These are phyloP conservation scores for Ecliptopera silaceata DNA, from an alignment of 2,888 invertebrate genomes.

Conservation along the genomic window DNA sequence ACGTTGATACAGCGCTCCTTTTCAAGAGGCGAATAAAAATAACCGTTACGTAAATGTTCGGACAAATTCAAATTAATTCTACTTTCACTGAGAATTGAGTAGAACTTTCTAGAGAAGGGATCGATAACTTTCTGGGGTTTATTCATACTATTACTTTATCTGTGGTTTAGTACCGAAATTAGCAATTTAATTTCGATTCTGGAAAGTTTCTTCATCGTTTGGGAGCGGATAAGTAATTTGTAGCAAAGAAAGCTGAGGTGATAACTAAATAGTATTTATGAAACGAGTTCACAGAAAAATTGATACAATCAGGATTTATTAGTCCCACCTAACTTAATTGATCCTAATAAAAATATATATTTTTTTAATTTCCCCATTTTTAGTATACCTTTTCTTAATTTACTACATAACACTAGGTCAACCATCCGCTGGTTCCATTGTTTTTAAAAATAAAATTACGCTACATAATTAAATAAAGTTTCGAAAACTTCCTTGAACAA, in stretches of 20 bases:
- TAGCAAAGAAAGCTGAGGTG: conserved; percentile 44
- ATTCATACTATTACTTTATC: conserved; percentile 41
- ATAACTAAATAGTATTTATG: not conserved
- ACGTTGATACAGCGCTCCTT: conserved; percentile 9
- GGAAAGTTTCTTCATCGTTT: conserved; percentile 62
- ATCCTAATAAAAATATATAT: no score
- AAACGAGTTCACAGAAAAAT: not conserved
- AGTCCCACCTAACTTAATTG: no score
- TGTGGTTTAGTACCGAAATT: conserved; percentile 60
- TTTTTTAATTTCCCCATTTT: no score
- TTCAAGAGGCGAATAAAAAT: conserved; percentile 32
- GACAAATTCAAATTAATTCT: conserved; percentile 57
- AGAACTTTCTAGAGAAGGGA: conserved; percentile 50
- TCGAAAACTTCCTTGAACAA: no score
- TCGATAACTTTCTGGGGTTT: conserved; percentile 62
- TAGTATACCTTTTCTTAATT: no score
- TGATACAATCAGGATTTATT: not conserved
- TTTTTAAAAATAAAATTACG: no score
- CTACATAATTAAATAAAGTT: no score
- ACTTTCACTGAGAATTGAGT: conserved; percentile 44
- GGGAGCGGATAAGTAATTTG: conserved; percentile 62
- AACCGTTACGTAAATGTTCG: conserved; percentile 37
- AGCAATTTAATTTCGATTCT: conserved; percentile 71
- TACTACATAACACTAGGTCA: no score
- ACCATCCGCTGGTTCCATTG: no score